Base-by-base conservation (phyloP, 2,113 vertebrate species). In the Amphiprion percula region DNA sequence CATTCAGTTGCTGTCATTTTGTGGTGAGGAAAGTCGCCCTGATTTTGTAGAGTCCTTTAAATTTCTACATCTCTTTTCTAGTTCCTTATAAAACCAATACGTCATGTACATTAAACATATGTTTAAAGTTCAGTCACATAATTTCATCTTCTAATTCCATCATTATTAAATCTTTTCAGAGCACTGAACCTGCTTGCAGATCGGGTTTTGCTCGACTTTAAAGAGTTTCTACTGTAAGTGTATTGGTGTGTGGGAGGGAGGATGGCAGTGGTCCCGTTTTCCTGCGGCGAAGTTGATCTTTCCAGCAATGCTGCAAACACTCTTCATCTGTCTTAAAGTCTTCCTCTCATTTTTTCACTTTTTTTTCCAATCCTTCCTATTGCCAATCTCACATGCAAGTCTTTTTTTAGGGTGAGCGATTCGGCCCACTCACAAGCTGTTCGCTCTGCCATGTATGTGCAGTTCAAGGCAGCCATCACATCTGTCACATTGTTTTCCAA, bases 371-470 rank as follows among this genome's bases (percentile, higher is more conserved):
- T 72, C 64, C 56, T 80, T 77, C 71, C 82, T 58, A 21, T 62
- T 76, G 77, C 86, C 74, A 50, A 65, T 88, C 72, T 90, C 81
- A 65, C 82, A 72, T 72, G 77, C 74, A 78, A 37, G 67, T 90
- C 79, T 91, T 78, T 86, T 85, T 86, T 90, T 87, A 76, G 86
- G 80, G 70, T 67, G 78, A 86, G 59, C 61, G 61, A 71, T 88
- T 92, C 88, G 75, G 68, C 91, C 94, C 91, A 94, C 94, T 90
- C 87, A 77, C 91, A 92, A 90, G 82, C 93, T 93, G 92, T 87
- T 90, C 72, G 14, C 58, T 78, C 64, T 23, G 61, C 79, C 78
- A 80, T 83, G 83, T 65, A 86, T 69, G 64, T 66, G 65, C 47
- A 79, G 72, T 83, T 84, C 68, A 74, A 47, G 83, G 74, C 75